phyloP scores from a whole-genome alignment of 2,888 invertebrate genomes.

The Aleiodes leptofemur region DNA sequence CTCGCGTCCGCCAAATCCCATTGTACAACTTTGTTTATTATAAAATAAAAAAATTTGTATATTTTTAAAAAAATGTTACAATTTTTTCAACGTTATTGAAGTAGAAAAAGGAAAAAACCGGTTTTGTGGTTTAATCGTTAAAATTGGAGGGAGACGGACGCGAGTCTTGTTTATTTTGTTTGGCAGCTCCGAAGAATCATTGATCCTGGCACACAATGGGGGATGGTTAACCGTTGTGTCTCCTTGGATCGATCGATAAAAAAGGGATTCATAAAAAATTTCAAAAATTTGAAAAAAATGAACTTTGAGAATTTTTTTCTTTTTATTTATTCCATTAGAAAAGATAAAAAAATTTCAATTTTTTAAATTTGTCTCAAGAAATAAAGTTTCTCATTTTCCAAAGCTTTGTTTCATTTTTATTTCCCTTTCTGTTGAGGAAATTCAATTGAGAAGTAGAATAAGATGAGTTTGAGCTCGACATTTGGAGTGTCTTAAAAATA shows the following conservation, averaged over 20 bases:
- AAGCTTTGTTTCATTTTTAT: too few relatives aligned
- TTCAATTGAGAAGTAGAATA: too few relatives aligned
- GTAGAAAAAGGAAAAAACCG: background rate
- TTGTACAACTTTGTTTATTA: constrained; percentile 27
- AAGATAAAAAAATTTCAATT: too few relatives aligned
- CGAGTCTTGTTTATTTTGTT: constrained; percentile 5
- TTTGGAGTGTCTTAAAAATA: too few relatives aligned
- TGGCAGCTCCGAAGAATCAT: constrained; percentile 12
- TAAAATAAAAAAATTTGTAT: constrained; percentile 25
- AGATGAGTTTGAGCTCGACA: too few relatives aligned
- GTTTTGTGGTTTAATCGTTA: background rate
- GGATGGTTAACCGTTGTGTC: background rate
- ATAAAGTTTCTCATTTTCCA: too few relatives aligned
- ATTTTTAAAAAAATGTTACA: constrained; percentile 17
- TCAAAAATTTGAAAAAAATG: background rate
- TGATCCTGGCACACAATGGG: background rate
- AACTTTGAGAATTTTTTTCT: background rate
- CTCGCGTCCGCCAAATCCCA: constrained; percentile 31
- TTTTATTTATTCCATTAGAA: too few relatives aligned
- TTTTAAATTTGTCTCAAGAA: too few relatives aligned
- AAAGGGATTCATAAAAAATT: background rate
- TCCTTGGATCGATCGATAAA: constrained; percentile 20
- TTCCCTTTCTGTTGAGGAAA: too few relatives aligned
- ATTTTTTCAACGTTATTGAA: too few relatives aligned
- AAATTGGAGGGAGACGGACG: constrained; percentile 8